Base-by-base conservation (phyloP, 2,888 invertebrate genomes). In the Atethmia centrago region DNA sequence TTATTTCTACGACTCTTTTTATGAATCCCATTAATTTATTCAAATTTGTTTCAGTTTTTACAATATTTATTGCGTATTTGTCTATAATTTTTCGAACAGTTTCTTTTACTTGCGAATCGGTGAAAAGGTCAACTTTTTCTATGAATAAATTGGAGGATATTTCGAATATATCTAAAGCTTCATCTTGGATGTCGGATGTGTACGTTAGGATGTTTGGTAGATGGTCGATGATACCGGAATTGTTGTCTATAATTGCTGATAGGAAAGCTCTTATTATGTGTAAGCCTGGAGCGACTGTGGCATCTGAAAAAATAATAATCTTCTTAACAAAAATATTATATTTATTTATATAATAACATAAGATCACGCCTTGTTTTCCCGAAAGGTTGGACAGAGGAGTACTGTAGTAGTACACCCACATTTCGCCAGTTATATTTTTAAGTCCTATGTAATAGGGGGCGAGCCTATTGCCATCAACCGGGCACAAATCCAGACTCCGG, bases 41-140 rank as follows among this genome's bases (percentile, higher is more conserved):
- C 4, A 80, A 70, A 55, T 82, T 82, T 1, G 64, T 47, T 28
- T 82, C 81, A 0, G 61, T 59, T 1, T 28, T 40, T 1, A 51
- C 3, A 21, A 2, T 45, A 63, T 64, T 63, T 28, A 42, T 25
- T 4, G 72, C 36, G 3, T 65, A 77, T 12, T 58, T 76, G 0
- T 61, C 40, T 0, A 85, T 8, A 2, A 87, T 58, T 21, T 65
- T 78, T n/a, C 62, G 12, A 7, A 83, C 4, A 0, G 31, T 62
- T 2, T 62, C 55, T 14, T 83, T 71, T 0, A 91, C 25, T 9
- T 62, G 63, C 0, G 71, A 55, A 0, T 80, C 67, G 0, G 87
- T 80, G 40, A 91, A 94, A 0, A 94, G 47, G 8, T 90, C 90
- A 3, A 91, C 87, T 85, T 92, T 93, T 7, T 93, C 91, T 0